A percentile compares a stretch with the other conserved stretches of the same genome.
phyloP scores from a whole-genome alignment of 2,888 invertebrate genomes.

The Temnothorax unifasciatus region DNA sequence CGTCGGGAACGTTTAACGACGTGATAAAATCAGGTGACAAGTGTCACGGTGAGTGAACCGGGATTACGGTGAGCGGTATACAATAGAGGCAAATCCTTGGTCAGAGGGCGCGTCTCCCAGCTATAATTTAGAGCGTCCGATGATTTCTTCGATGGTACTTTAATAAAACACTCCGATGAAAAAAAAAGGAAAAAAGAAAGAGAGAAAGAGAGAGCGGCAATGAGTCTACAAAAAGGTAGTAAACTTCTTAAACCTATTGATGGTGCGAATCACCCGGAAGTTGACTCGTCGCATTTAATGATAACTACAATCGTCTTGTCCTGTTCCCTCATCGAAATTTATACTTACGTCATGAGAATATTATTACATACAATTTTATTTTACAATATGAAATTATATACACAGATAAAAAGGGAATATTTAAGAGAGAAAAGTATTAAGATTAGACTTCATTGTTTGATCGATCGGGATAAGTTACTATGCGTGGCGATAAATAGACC shows the following conservation, averaged over 20 bases:
- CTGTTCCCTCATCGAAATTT: background rate
- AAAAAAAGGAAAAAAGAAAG: background rate
- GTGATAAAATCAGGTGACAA: constrained; percentile 84
- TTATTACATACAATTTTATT: background rate
- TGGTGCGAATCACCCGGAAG: constrained; percentile 27
- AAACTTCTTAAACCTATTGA: constrained; percentile 46
- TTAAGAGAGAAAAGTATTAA: background rate
- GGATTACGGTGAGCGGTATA: constrained; percentile 61
- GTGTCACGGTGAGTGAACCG: constrained; percentile 77
- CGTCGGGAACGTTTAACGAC: constrained; percentile 79
- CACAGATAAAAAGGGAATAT: background rate
- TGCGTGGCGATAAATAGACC: constrained; percentile 21
- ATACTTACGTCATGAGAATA: background rate
- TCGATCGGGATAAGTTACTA: constrained; percentile 24
- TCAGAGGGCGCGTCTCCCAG: constrained; percentile 73
- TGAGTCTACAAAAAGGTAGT: constrained; percentile 29
- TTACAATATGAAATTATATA: background rate
- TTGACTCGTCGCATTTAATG: constrained; percentile 59
- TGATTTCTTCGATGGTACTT: constrained; percentile 71
- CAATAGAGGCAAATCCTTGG: constrained; percentile 77
- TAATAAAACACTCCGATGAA: constrained; percentile 66
- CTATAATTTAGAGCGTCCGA: constrained; percentile 73
- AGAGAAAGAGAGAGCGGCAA: constrained; percentile 7
- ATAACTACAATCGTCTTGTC: constrained; percentile 62
- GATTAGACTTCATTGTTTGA: constrained; percentile 1